A percentile compares a stretch with the other conserved stretches of the same genome.
Conservation (phyloP, 2,113 vertebrate species). For the Pseudorectes ferrugineus region DNA sequence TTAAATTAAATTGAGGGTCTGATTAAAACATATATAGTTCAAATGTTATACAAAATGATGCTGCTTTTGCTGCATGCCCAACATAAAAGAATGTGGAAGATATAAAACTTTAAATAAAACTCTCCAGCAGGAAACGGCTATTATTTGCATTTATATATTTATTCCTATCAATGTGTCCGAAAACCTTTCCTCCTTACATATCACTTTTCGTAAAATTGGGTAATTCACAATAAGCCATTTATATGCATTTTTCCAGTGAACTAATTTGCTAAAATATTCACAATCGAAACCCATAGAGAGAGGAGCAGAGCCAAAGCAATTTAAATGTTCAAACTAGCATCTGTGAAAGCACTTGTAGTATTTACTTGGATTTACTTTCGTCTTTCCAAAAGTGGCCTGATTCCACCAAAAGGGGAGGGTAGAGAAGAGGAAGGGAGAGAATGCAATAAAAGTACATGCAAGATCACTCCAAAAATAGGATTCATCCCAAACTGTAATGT, state of each 20-base stretch:
- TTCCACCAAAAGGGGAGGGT: not conserved
- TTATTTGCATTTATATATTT: not conserved
- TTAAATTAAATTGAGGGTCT: not conserved
- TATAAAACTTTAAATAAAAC: constrained; percentile 12
- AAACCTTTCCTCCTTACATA: not conserved
- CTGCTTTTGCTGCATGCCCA: not conserved
- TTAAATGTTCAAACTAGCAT: not conserved
- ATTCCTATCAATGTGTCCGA: not conserved
- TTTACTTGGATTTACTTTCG: not conserved
- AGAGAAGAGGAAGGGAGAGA: not conserved
- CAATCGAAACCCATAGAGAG: not conserved
- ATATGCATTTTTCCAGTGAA: not conserved
- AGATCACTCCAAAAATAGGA: not conserved
- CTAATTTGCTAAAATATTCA: not conserved
- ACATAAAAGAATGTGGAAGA: not conserved
- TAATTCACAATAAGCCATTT: not conserved
- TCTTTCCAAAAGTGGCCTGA: not conserved
- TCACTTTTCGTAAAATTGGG: not conserved
- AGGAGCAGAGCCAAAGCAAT: not conserved
- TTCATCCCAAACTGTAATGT: not conserved
- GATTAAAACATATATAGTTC: not conserved
- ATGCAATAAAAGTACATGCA: not conserved
- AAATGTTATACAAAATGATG: not conserved
- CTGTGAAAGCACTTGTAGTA: not conserved
- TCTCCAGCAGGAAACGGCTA: constrained; percentile 38